Evolutionary conservation across 2,888 invertebrate genomes (phyloP), one percentile per base, ranked within the genome.

Genomic region (Melieria picta): DNA sequence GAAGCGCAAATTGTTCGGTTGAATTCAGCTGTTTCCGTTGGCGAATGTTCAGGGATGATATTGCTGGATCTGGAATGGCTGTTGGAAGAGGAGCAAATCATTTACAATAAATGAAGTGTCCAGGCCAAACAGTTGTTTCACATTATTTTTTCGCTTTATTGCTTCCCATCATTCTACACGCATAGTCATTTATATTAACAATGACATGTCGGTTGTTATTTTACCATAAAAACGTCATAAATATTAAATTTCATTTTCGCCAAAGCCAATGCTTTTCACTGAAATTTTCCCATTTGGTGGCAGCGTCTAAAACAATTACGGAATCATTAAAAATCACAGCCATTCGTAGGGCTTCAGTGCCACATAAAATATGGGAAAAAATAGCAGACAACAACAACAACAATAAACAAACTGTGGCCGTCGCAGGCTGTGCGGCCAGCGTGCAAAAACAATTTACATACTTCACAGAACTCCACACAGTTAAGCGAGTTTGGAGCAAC

Each of bases 391-490:
- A 63, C 63, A 69, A 62, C 56, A 46, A 71, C 71, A 65, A 55
- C 52, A 58, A 65, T 61, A 48, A 71, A 9, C 57, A 52, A 70
- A 64, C 47, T n/a, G 47, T 56, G 5, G 62, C 60, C 50, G 45
- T 45, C 42, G 61, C 5, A 45, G 52, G 56, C 46, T 46, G 50
- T 58, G 57, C 9, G 60, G 13, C 4, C 9, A 69, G 61, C 47
- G 55, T 52, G 56, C 42, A 56, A 80, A 78, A 82, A 83, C 82
- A 84, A 85, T 85, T 84, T 85, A 82, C 85, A 83, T 84, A 82
- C 80, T 80, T 80, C 78, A 80, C 82, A 81, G 65, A 65, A 60
- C 61, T 55, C 42, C 60, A 50, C 50, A 55, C 50, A 67, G 67
- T 63, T 69, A 69, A 69, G 45, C 56, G 69, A 69, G 69, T 69